Evolutionary conservation across 2,113 vertebrate genomes (phyloP).

Genomic region (Desmodus rotundus): DNA sequence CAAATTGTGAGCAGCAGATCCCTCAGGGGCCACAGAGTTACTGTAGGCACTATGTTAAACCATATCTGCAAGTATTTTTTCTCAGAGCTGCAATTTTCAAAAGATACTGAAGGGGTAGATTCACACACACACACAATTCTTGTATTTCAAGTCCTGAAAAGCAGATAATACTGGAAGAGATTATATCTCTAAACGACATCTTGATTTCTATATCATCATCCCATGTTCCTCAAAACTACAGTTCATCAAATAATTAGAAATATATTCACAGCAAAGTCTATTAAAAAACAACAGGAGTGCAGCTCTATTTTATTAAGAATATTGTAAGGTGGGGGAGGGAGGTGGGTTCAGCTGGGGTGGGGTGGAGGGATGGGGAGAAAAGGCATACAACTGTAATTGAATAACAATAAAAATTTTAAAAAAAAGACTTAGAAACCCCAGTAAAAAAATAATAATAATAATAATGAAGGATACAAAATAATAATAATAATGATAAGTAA

Average conservation of each 20-base stretch:
- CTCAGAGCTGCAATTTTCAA: not conserved
- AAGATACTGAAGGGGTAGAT: not conserved
- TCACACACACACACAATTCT: not conserved
- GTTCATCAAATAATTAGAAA: not conserved
- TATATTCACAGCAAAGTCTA: not conserved
- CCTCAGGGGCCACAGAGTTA: not conserved
- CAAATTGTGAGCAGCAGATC: not conserved
- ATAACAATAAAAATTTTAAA: too few species aligned
- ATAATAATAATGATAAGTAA: too few species aligned
- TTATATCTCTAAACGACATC: not conserved
- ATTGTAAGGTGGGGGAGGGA: too few species aligned
- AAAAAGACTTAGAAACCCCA: too few species aligned
- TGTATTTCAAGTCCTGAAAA: not conserved
- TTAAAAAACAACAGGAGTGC: not conserved
- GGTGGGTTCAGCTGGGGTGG: too few species aligned
- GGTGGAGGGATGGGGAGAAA: too few species aligned
- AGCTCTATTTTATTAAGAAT: not conserved
- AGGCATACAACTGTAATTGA: too few species aligned
- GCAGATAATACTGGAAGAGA: not conserved
- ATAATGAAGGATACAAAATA: too few species aligned
- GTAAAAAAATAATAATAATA: too few species aligned
- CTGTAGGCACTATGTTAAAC: not conserved
- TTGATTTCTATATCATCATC: not conserved
- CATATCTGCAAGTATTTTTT: not conserved
- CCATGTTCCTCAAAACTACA: not conserved